These are phyloP conservation scores for Cosmorhoe ocellata DNA, from an alignment of 2,888 invertebrate genomes.

Conservation along the genomic window DNA sequence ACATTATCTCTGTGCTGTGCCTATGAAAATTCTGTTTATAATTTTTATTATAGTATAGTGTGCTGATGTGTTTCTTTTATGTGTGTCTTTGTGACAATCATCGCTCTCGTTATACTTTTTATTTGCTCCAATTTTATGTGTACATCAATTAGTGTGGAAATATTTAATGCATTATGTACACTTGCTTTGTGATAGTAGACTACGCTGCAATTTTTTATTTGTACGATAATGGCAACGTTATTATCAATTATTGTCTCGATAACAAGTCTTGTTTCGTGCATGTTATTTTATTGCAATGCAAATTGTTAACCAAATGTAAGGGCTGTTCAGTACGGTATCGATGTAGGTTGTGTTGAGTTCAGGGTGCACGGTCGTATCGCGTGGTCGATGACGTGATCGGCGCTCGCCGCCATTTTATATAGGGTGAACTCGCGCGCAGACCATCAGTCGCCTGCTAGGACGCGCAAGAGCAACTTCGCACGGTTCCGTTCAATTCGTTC, in stretches of 20 bases:
- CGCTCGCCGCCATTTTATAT: constrained; percentile 76
- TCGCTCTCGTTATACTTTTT: constrained; percentile 35
- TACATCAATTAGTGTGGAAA: constrained; percentile 36
- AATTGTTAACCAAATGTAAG: constrained; percentile 49
- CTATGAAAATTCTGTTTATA: too few relatives aligned
- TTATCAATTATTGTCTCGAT: too few relatives aligned
- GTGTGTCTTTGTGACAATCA: too few relatives aligned
- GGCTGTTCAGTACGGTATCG: constrained; percentile 50
- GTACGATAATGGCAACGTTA: too few relatives aligned
- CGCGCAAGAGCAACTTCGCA: constrained; percentile 54
- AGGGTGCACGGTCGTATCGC: constrained; percentile 73
- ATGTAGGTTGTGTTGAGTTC: constrained; percentile 65
- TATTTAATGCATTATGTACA: constrained; percentile 40
- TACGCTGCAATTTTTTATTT: too few relatives aligned
- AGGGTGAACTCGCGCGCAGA: constrained; percentile 80
- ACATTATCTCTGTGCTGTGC: too few relatives aligned
- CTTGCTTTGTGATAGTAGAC: constrained; percentile 30
- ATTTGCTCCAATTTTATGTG: constrained; percentile 41
- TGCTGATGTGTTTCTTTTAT: too few relatives aligned
- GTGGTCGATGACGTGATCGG: constrained; percentile 75
- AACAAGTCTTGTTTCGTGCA: too few relatives aligned
- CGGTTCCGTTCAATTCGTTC: constrained; percentile 27
- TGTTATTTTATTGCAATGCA: too few relatives aligned
- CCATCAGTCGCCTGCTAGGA: constrained; percentile 84
- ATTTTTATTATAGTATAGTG: too few relatives aligned